phyloP scores from a whole-genome alignment of 1,140 invertebrate genomes.

The Mylabris phalerata region DNA sequence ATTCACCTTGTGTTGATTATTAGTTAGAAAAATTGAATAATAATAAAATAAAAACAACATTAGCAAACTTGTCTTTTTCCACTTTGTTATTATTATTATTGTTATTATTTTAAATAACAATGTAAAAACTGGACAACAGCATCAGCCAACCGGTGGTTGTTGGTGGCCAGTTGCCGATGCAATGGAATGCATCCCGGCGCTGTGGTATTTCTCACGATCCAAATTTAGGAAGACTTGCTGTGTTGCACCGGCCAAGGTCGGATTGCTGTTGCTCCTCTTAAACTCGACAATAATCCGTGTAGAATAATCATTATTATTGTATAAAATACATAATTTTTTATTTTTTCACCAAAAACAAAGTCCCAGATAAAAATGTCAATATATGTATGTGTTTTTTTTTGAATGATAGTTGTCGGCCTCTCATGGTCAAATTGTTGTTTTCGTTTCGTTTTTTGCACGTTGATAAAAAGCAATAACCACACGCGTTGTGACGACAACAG shows the following conservation, averaged over 20 bases:
- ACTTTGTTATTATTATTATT: too few relatives aligned
- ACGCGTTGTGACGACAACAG: background rate
- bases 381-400: background rate
- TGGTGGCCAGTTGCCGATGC: too few relatives aligned
- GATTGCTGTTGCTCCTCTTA: background rate
- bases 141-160: background rate
- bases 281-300: background rate
- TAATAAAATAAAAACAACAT: too few relatives aligned
- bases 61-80: too few relatives aligned
- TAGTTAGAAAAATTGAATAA: too few relatives aligned
- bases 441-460: background rate
- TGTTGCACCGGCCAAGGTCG: constrained; percentile 3
- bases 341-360: too few relatives aligned
- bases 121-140: constrained; percentile 6
- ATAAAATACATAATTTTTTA: background rate
- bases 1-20: too few relatives aligned
- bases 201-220: constrained; percentile 27
- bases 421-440: too few relatives aligned
- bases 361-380: background rate
- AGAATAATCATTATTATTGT: background rate
- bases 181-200: constrained; percentile 22
- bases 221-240: constrained; percentile 17
- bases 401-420: background rate
- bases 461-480: background rate
- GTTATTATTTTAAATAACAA: too few relatives aligned